Evolutionary conservation across 2,888 invertebrate genomes (phyloP), one percentile per base, ranked within the genome.

Genomic region (Stenchaetothrips biformis): DNA sequence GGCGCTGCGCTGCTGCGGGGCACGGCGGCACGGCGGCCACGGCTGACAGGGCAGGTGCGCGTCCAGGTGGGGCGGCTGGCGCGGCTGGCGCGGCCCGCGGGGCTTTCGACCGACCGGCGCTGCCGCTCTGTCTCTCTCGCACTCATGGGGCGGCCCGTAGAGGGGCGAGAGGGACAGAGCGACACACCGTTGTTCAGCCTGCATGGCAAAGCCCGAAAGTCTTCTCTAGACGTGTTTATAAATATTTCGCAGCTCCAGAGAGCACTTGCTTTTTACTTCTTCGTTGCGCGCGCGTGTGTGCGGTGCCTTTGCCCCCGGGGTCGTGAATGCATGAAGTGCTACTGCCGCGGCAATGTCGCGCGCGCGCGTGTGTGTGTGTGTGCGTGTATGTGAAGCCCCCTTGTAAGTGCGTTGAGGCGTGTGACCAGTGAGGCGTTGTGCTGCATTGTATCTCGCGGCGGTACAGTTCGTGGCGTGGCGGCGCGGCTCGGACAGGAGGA

Each of bases 221-320:
- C 37, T 4, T 37, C 37, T 37, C 37, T 37, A 37, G 37, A 37
- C 37, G 8, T 25, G 67, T 74, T 21, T 74, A 74, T 74, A 74
- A 74, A 74, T 74, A 74, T 74, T 74, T 74, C 67, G 67, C 67
- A 74, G 59, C 59, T 18, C 59, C 18, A 6, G 59, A 59, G 59
- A 59, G 59, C 59, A 59, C 59, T 59, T 59, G 18, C 59, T 18
- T 59, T 59, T 59, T 59, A 16, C 59, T 59, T 59, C 25, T 74
- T 74, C 67, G 21, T 25, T 74, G 67, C 67, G 59, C 8, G 59
- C 25, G 67, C 25, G 37, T 37, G 37, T 37, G 37, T 37, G 37
- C 21, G 67, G 21, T 21, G 6, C 67, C 21, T 18, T 18, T 37
- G 37, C 37, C 37, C 37, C 67, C 25, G 25, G 13, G 59, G 18